phyloP scores from a whole-genome alignment of 2,113 vertebrate species.

The Toxostoma redivivum region DNA sequence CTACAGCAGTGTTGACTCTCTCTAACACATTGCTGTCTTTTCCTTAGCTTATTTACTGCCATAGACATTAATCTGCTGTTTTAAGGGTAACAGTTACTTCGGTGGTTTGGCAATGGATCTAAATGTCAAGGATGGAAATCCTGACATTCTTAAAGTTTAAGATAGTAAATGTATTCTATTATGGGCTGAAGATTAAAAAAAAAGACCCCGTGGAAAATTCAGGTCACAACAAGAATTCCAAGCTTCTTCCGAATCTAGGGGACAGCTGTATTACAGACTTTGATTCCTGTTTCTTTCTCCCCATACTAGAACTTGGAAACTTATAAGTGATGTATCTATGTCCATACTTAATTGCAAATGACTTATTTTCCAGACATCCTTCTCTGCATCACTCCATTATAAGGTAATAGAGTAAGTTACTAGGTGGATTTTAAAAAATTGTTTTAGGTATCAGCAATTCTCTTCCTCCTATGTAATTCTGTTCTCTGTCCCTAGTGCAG shows the following conservation, averaged over 20 bases:
- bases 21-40: background rate
- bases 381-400: background rate
- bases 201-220: background rate
- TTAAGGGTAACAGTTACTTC: background rate
- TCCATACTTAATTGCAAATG: background rate
- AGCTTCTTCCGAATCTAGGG: background rate
- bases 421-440: background rate
- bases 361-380: background rate
- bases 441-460: background rate
- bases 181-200: background rate
- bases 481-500: constrained; percentile 12
- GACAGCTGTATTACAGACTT: background rate
- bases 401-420: background rate
- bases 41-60: background rate
- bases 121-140: background rate
- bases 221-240: background rate
- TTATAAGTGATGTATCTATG: background rate
- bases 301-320: background rate
- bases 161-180: background rate
- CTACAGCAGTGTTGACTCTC: background rate
- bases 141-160: background rate
- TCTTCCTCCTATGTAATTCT: background rate
- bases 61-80: background rate
- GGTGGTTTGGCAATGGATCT: background rate
- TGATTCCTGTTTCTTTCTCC: background rate